Percentiles rank a stretch among this genome's conserved stretches.
These are phyloP conservation scores for Corythoichthys haematopterus DNA, from an alignment of 2,113 vertebrate genomes.

Conservation along the genomic window DNA sequence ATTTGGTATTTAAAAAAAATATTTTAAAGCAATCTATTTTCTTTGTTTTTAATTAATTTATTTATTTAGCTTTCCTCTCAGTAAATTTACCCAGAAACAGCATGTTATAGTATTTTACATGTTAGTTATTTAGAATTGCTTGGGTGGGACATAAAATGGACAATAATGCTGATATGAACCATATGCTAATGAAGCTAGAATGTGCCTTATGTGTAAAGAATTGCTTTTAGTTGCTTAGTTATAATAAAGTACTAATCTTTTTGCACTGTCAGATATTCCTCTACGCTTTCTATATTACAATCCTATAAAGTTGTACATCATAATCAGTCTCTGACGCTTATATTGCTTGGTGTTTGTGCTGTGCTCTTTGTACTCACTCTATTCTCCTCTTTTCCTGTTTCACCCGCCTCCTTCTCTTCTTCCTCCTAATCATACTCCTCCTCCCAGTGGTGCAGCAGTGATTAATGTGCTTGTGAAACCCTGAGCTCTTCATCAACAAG, in stretches of 20 bases:
- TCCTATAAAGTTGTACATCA: neutral
- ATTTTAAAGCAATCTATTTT: no score
- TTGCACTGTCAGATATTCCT: neutral
- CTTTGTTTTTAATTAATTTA: no score
- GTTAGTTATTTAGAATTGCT: no score
- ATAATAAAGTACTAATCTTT: neutral
- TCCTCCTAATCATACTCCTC: constrained; percentile 18
- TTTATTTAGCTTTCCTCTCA: no score
- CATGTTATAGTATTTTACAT: no score
- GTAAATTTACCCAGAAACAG: no score
- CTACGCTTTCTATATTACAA: neutral
- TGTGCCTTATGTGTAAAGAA: neutral
- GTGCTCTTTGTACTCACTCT: constrained; percentile 5
- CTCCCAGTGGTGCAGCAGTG: constrained; percentile 36
- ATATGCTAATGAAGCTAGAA: neutral
- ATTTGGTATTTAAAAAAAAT: no score
- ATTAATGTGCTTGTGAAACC: constrained; percentile 55
- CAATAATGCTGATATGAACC: no score
- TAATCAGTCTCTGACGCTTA: constrained; percentile 2
- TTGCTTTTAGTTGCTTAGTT: neutral
- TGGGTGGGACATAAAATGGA: no score
- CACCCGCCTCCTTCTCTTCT: constrained; percentile 10
- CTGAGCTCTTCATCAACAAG: constrained; percentile 53
- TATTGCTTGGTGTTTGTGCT: constrained; percentile 13
- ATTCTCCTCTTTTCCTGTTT: constrained; percentile 17